Evolutionary conservation across 2,797 vertebrate species (phyloP).

Genomic region (Sandelia bainsii): DNA sequence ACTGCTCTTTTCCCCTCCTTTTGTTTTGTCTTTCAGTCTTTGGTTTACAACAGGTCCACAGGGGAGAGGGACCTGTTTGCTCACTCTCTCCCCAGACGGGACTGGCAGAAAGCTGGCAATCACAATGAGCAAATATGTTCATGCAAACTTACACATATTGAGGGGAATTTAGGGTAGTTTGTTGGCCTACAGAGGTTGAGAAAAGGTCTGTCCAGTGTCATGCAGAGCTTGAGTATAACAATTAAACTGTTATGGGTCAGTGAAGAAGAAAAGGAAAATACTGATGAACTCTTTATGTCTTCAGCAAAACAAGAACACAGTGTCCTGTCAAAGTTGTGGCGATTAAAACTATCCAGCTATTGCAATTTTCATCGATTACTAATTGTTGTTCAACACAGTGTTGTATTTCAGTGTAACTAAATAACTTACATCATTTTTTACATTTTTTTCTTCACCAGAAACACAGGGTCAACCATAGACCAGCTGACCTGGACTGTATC

Average conservation of each 20-base stretch:
- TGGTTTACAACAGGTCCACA: slow-evolving; percentile 60
- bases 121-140: slow-evolving; percentile 78
- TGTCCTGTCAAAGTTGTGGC: slow-evolving; percentile 12
- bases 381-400: background rate
- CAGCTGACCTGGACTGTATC: too few relatives aligned
- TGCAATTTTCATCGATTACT: background rate
- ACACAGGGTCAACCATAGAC: background rate
- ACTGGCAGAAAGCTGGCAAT: slow-evolving; percentile 77
- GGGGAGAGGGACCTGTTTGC: slow-evolving; percentile 71
- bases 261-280: slow-evolving; percentile 10
- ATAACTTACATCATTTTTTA: background rate
- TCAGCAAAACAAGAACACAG: slow-evolving; percentile 12
- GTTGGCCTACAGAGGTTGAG: slow-evolving; percentile 27
- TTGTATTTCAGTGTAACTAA: too few relatives aligned
- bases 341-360: slow-evolving; percentile 1
- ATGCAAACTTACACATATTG: slow-evolving; percentile 61
- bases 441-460: background rate
- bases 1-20: slow-evolving; percentile 62
- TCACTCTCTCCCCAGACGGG: slow-evolving; percentile 72
- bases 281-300: slow-evolving; percentile 1
- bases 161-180: slow-evolving; percentile 65
- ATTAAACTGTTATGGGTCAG: background rate
- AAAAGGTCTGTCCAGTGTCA: slow-evolving; percentile 17
- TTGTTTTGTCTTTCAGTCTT: slow-evolving; percentile 68
- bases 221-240: background rate